Evolutionary conservation across 1,140 invertebrate species (phyloP).

Genomic region (Archivesica marissinica): DNA sequence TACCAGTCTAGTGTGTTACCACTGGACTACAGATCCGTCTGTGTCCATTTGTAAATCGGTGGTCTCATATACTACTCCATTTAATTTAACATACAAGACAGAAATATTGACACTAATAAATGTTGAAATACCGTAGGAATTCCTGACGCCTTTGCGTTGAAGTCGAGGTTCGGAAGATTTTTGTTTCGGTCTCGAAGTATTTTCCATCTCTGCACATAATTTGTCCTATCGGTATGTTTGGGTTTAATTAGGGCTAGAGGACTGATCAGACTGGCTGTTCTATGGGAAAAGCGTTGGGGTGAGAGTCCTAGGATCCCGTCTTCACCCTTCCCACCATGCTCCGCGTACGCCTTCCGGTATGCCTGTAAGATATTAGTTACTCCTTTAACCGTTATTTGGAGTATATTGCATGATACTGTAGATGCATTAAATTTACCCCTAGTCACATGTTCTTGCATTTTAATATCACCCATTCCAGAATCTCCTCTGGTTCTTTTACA

Average conservation of each 20-base stretch:
- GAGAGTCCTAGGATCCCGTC: neutral
- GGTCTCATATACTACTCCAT: too few relatives aligned
- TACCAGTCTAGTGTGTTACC: too few relatives aligned
- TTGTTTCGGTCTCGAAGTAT: constrained; percentile 56
- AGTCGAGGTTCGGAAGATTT: constrained; percentile 53
- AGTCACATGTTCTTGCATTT: too few relatives aligned
- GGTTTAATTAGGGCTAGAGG: neutral
- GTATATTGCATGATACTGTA: too few relatives aligned
- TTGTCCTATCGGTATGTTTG: neutral
- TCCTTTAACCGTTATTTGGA: too few relatives aligned
- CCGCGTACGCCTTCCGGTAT: constrained; percentile 1
- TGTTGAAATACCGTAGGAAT: constrained; percentile 25
- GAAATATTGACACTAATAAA: neutral
- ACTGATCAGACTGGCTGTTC: neutral
- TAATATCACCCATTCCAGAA: too few relatives aligned
- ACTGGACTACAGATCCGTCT: too few relatives aligned
- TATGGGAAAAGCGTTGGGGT: neutral
- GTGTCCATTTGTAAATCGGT: too few relatives aligned
- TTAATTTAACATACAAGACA: neutral
- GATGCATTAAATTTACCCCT: too few relatives aligned
- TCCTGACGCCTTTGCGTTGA: constrained; percentile 43
- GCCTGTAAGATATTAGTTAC: constrained; percentile 24
- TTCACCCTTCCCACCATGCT: constrained; percentile 12
- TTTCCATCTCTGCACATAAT: constrained; percentile 56
- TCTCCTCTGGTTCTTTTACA: too few relatives aligned